Evolutionary conservation across 2,113 vertebrate genomes (phyloP).

Genomic region (Ceyx margarethae): DNA sequence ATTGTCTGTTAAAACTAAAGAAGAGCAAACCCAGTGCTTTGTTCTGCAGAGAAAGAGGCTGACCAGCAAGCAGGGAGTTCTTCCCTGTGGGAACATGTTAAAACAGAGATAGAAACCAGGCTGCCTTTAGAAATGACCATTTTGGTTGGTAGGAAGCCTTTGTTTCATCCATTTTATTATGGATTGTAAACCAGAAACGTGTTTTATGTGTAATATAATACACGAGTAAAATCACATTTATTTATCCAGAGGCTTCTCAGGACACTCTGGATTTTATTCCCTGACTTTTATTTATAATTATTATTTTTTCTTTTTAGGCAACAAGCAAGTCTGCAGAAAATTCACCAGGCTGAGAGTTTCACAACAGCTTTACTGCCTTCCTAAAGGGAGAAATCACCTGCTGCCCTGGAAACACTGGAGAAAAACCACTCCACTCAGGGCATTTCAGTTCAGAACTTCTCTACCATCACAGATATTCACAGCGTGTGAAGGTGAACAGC

Average conservation of each 20-base stretch:
- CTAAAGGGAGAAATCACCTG: background rate
- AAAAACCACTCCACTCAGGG: background rate
- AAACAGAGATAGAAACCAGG: background rate
- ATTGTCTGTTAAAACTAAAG: constrained; percentile 46
- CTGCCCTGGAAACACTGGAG: background rate
- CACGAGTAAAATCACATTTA: background rate
- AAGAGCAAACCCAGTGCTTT: background rate
- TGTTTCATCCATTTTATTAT: background rate
- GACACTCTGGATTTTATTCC: background rate
- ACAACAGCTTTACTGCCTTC: background rate
- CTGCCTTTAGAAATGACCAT: background rate
- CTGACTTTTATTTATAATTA: background rate
- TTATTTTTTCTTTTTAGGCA: background rate
- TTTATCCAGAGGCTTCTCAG: background rate
- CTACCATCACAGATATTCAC: background rate
- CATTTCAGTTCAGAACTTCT: background rate
- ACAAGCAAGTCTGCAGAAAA: background rate
- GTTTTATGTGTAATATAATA: background rate
- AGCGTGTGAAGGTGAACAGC: background rate
- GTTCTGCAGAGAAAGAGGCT: background rate
- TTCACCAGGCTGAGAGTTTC: background rate
- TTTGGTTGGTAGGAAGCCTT: background rate
- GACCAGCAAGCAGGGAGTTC: background rate
- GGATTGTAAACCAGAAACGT: background rate
- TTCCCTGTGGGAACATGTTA: background rate